These are phyloP conservation scores for Capricornis sumatraensis DNA, from an alignment of 2,113 vertebrate species.

Conservation along the genomic window DNA sequence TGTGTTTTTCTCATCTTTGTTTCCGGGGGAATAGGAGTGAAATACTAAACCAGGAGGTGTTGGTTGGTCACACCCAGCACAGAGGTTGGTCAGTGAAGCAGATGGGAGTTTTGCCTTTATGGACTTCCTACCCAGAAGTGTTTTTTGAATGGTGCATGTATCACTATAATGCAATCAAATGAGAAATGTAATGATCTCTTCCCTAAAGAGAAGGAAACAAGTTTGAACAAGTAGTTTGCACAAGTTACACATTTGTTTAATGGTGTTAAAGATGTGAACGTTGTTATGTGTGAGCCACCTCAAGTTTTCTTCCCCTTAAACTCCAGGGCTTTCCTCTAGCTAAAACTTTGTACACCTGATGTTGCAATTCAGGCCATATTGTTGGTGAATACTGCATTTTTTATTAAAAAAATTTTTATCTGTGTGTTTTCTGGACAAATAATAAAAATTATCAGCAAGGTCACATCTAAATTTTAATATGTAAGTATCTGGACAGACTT, in stretches of 20 bases:
- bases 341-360: not conserved
- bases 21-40: not conserved
- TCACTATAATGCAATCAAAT: not conserved
- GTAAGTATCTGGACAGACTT: not conserved
- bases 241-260: not conserved
- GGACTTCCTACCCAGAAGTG: not conserved
- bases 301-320: not conserved
- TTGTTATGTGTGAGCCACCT: not conserved
- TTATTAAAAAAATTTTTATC: not conserved
- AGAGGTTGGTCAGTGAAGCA: not conserved
- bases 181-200: not conserved
- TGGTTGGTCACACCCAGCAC: not conserved
- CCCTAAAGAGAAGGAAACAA: not conserved
- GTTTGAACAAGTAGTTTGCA: not conserved
- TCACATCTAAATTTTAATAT: not conserved
- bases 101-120: not conserved
- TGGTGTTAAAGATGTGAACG: not conserved
- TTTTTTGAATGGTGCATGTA: not conserved
- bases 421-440: not conserved
- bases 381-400: not conserved
- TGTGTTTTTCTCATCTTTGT: not conserved
- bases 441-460: not conserved
- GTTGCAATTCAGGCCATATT: not conserved
- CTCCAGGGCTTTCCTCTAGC: not conserved
- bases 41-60: not conserved